phyloP scores from a whole-genome alignment of 2,113 vertebrate species.

The Corvus cornix region DNA sequence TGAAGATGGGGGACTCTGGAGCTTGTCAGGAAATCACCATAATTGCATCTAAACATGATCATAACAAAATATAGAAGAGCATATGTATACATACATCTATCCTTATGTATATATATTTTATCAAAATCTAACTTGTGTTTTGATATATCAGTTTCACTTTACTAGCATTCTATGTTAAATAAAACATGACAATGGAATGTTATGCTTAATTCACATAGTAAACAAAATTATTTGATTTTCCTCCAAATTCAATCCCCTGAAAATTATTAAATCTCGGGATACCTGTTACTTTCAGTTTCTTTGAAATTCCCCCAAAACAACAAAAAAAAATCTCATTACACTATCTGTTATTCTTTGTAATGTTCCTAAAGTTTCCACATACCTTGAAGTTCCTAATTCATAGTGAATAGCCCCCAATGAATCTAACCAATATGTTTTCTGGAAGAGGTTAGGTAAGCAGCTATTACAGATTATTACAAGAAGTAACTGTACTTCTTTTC shows the following conservation, averaged over 20 bases:
- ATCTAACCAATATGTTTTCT: background rate
- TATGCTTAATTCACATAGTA: background rate
- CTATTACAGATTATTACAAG: background rate
- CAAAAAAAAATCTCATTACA: background rate
- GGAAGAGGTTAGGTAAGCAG: background rate
- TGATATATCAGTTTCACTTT: background rate
- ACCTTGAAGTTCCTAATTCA: background rate
- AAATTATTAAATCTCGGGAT: background rate
- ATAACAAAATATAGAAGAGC: background rate
- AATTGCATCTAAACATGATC: background rate
- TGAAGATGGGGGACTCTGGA: background rate
- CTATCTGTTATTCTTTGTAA: background rate
- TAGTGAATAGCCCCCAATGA: background rate
- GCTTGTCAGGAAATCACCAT: background rate
- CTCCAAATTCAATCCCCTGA: background rate
- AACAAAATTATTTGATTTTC: background rate
- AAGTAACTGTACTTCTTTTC: background rate
- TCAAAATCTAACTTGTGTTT: background rate
- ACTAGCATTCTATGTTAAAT: background rate
- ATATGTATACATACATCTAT: fast-evolving
- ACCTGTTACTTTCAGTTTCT: background rate
- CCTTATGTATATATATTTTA: background rate
- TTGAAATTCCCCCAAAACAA: background rate
- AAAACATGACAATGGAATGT: background rate
- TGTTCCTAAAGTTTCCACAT: background rate